Percentiles rank a stretch among this genome's conserved stretches.
Evolutionary conservation across 1,140 invertebrate species (phyloP).

Genomic region (Chironomus tepperi): DNA sequence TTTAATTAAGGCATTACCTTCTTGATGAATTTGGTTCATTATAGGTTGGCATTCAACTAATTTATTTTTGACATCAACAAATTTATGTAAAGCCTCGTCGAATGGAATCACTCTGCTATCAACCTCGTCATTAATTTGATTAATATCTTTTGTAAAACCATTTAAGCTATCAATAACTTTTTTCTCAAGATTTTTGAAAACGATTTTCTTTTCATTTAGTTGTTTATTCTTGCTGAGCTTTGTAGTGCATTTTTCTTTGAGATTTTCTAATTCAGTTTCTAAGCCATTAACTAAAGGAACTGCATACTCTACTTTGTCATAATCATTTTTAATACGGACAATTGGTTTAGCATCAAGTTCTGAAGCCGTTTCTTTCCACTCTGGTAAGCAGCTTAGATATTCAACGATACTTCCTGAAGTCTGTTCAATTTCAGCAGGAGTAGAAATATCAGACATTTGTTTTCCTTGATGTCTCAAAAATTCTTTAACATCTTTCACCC

Average conservation of each 20-base stretch:
- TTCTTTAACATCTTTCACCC: slow-evolving; percentile 70
- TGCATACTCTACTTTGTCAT: slow-evolving; percentile 42
- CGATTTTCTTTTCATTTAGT: slow-evolving; percentile 57
- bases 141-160: slow-evolving; percentile 33
- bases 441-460: slow-evolving; percentile 64
- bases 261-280: slow-evolving; percentile 53
- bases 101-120: slow-evolving; percentile 36
- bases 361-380: slow-evolving; percentile 59
- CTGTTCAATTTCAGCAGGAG: slow-evolving; percentile 52
- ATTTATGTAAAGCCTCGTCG: slow-evolving; percentile 44
- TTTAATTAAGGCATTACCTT: slow-evolving; percentile 66
- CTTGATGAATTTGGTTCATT: slow-evolving; percentile 53
- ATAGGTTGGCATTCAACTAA: slow-evolving; percentile 43
- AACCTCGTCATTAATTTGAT: slow-evolving; percentile 41
- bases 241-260: slow-evolving; percentile 53
- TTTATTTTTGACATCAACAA: slow-evolving; percentile 46
- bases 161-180: slow-evolving; percentile 54
- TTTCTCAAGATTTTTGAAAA: slow-evolving; percentile 56
- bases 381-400: slow-evolving; percentile 53
- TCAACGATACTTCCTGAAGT: slow-evolving; percentile 58
- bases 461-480: slow-evolving; percentile 72
- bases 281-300: slow-evolving; percentile 59
- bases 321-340: slow-evolving; percentile 53
- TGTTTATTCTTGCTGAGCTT: slow-evolving; percentile 59
- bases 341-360: slow-evolving; percentile 57